Evolutionary conservation across 2,113 vertebrate species (phyloP).

Genomic region (Dasyprocta punctata): DNA sequence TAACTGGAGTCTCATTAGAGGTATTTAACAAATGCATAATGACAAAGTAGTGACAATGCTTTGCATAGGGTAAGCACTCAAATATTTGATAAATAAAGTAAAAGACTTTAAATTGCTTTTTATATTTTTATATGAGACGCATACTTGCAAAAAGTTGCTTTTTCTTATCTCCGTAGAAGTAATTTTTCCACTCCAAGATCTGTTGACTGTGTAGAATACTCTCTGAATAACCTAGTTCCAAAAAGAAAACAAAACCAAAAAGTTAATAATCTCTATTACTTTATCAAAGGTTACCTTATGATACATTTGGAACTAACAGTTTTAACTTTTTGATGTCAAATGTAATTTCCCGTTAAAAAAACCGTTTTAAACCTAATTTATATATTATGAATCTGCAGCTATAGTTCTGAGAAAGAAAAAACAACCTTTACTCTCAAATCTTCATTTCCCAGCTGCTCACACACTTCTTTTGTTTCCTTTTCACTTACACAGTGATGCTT

Average conservation of each 20-base stretch:
- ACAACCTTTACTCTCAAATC: not conserved
- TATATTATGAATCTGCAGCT: not conserved
- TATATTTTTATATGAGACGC: constrained; percentile 57
- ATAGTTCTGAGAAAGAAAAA: constrained; percentile 17
- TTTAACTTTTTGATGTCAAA: constrained; percentile 20
- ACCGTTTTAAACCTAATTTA: not conserved
- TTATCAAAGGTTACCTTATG: constrained; percentile 7
- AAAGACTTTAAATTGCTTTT: not conserved
- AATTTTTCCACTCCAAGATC: constrained; percentile 98
- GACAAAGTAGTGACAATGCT: constrained; percentile 19
- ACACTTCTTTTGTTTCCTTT: not conserved
- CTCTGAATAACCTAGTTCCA: constrained; percentile 95
- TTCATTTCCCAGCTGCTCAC: not conserved
- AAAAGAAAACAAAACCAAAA: constrained; percentile 74
- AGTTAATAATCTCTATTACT: constrained; percentile 26
- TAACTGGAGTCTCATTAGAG: not conserved
- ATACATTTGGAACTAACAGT: constrained; percentile 32
- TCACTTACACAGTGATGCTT: not conserved
- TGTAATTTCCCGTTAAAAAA: constrained; percentile 40
- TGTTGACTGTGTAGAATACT: constrained; percentile 99
- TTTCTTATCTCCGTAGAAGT: constrained; percentile 95
- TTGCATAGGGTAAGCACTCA: constrained; percentile 6
- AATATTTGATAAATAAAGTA: constrained; percentile 47
- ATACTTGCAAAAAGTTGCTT: constrained; percentile 98
- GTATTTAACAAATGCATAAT: constrained; percentile 9